Evolutionary conservation across 92 coral and sea anemone genomes (phyloP).

Genomic region (Zoanthus sansibaricus): DNA sequence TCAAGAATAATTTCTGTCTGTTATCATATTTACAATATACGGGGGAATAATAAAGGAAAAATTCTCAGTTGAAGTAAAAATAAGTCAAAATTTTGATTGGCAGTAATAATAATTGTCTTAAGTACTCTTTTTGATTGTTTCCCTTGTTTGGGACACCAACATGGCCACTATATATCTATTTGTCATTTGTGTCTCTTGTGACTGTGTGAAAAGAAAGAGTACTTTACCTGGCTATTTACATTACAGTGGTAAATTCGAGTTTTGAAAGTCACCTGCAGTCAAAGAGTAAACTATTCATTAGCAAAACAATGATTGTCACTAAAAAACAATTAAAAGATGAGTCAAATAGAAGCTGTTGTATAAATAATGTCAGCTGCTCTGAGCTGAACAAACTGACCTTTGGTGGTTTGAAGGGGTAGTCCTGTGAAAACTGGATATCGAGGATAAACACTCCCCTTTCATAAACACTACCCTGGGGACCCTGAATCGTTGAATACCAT

Average conservation of each 20-base stretch:
- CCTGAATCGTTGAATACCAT: slow-evolving; percentile 97
- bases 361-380: not conserved
- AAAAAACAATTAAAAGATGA: not conserved
- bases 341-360: not conserved
- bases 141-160: no score
- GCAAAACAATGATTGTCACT: not conserved
- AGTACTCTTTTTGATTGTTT: no score
- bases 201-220: no score
- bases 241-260: slow-evolving; percentile 91
- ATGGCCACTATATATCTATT: no score
- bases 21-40: no score
- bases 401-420: slow-evolving; percentile 97
- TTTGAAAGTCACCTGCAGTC: slow-evolving; percentile 78
- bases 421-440: slow-evolving; percentile 90
- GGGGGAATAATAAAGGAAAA: no score
- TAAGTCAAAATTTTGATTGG: no score
- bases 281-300: not conserved
- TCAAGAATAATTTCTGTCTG: no score
- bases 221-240: slow-evolving; percentile 79
- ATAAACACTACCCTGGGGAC: slow-evolving; percentile 94
- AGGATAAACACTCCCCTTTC: slow-evolving; percentile 94
- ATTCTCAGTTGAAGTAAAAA: no score
- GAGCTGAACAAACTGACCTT: slow-evolving; percentile 65
- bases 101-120: no score
- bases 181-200: no score